Percentiles rank a stretch among this genome's conserved stretches.
phyloP scores from a whole-genome alignment of 2,797 vertebrate genomes.

The Helarctos malayanus region DNA sequence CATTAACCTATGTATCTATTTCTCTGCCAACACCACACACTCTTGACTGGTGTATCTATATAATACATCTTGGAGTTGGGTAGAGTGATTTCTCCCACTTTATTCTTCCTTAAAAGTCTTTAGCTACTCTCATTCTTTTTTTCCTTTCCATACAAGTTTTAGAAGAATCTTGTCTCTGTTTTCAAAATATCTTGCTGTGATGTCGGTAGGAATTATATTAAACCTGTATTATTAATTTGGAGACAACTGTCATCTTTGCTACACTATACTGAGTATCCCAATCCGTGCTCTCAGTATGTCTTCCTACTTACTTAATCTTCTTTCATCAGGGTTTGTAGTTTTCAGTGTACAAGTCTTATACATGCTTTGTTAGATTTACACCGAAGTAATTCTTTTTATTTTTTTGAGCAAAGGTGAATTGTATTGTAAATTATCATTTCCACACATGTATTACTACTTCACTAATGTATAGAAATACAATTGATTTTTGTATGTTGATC shows the following conservation, averaged over 20 bases:
- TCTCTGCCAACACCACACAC: neutral
- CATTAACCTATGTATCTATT: neutral
- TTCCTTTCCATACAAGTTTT: neutral
- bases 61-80: neutral
- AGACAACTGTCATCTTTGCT: neutral
- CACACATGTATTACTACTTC: neutral
- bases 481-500: neutral
- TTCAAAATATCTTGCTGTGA: neutral
- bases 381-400: neutral
- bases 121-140: neutral
- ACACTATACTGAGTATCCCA: neutral
- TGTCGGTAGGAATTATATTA: neutral
- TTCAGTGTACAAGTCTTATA: neutral
- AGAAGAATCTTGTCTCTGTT: neutral
- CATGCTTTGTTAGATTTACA: neutral
- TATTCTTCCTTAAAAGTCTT: neutral
- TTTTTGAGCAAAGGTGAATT: neutral
- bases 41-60: neutral
- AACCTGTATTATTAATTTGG: neutral
- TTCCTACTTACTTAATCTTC: slow-evolving; percentile 9
- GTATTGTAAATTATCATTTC: neutral
- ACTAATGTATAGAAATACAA: neutral
- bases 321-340: neutral
- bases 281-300: neutral
- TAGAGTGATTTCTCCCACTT: neutral